Percentiles rank a stretch among this genome's conserved stretches.
Conservation (phyloP, 2,888 invertebrate species). For the Catocala nupta region DNA sequence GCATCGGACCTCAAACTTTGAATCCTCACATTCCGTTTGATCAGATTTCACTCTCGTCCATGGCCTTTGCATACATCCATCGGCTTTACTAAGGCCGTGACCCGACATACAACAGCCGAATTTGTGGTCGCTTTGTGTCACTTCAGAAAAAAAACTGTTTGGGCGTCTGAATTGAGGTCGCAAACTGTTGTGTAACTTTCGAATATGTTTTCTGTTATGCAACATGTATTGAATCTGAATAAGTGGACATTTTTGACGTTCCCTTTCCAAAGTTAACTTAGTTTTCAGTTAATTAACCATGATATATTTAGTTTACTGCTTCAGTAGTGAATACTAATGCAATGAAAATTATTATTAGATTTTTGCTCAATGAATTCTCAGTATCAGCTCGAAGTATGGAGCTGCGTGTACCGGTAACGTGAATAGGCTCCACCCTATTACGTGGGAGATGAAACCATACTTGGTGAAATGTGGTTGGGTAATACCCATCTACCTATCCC, state of each 20-base stretch:
- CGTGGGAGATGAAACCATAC: too few relatives aligned
- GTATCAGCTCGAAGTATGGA: too few relatives aligned
- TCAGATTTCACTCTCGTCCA: slow-evolving; percentile 59
- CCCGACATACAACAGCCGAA: slow-evolving; percentile 59
- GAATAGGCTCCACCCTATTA: too few relatives aligned
- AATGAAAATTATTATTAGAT: too few relatives aligned
- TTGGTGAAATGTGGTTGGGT: too few relatives aligned
- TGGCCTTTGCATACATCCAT: slow-evolving; percentile 64
- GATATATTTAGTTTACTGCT: too few relatives aligned
- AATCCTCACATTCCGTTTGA: slow-evolving; percentile 57
- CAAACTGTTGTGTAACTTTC: slow-evolving; percentile 33
- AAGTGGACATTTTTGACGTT: background rate
- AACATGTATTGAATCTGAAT: slow-evolving; percentile 23
- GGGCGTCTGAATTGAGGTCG: slow-evolving; percentile 36
- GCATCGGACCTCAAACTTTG: slow-evolving; percentile 52
- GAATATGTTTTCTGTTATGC: slow-evolving; percentile 22
- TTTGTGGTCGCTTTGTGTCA: slow-evolving; percentile 54
- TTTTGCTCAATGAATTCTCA: too few relatives aligned
- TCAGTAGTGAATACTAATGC: too few relatives aligned
- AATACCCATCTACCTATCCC: too few relatives aligned
- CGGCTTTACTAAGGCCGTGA: slow-evolving; percentile 66
- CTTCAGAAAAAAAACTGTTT: slow-evolving; percentile 37
- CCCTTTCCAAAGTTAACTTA: slow-evolving; percentile 11
- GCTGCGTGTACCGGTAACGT: too few relatives aligned
- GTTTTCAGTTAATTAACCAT: too few relatives aligned